A percentile compares a stretch with the other conserved stretches of the same genome.
Conservation (phyloP, 2,113 vertebrate genomes). For the Sander vitreus region DNA sequence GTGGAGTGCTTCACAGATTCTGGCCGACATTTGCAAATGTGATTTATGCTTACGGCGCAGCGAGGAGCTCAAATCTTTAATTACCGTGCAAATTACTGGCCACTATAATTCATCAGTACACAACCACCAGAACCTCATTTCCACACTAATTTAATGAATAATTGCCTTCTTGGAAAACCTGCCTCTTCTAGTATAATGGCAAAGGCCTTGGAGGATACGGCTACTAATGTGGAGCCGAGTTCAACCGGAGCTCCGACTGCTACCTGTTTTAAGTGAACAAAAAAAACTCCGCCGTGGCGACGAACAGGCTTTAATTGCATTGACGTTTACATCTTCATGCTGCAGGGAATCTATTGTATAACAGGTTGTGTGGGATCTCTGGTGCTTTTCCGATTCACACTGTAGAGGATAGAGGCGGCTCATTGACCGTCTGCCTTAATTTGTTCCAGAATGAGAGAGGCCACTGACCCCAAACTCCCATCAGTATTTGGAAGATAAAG, state of each 20-base stretch:
- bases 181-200: conserved; percentile 81
- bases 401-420: conserved; percentile 5
- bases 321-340: conserved; percentile 57
- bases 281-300: conserved; percentile 45
- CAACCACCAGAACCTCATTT: conserved; percentile 88
- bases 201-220: conserved; percentile 81
- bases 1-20: conserved; percentile 71
- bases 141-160: conserved; percentile 87
- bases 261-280: conserved; percentile 34
- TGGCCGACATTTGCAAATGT: conserved; percentile 73
- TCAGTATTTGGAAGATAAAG: conserved; percentile 31
- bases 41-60: conserved; percentile 79
- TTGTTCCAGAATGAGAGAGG: conserved; percentile 21
- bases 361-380: conserved; percentile 39
- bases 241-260: conserved; percentile 53
- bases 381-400: neutral
- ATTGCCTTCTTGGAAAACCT: conserved; percentile 87
- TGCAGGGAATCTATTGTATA: conserved; percentile 50
- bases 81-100: conserved; percentile 86
- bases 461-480: conserved; percentile 42
- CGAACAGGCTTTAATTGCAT: conserved; percentile 42
- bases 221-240: conserved; percentile 53
- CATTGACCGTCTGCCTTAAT: conserved; percentile 42
- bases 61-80: conserved; percentile 85
- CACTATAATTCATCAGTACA: conserved; percentile 85